A percentile compares a stretch with the other conserved stretches of the same genome.
Conservation (phyloP, 1,140 invertebrate species). For the Drosophila guanche region DNA sequence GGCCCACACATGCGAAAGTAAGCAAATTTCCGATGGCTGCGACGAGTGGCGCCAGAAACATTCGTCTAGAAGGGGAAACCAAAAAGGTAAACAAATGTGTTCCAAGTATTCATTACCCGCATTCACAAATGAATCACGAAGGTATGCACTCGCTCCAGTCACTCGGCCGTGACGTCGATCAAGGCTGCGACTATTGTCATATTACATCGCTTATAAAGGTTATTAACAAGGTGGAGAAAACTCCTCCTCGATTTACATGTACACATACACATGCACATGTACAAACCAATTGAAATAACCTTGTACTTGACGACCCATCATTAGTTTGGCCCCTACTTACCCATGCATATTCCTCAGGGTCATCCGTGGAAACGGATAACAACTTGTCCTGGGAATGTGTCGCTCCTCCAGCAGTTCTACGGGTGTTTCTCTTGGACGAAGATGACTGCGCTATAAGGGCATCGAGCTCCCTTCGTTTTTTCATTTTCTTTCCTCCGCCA, state of each 20-base stretch:
- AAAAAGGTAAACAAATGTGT: neutral
- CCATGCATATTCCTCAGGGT: conserved; percentile 83
- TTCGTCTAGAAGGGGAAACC: conserved; percentile 51
- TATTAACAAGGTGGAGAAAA: no score
- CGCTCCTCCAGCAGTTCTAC: conserved; percentile 40
- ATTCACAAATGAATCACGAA: no score
- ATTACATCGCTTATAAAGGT: no score
- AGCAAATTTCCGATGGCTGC: conserved; percentile 64
- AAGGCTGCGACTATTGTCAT: no score
- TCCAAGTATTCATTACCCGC: neutral
- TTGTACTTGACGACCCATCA: conserved; percentile 8
- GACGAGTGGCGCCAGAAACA: conserved; percentile 50
- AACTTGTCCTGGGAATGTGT: conserved; percentile 83
- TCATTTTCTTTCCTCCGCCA: conserved; percentile 84
- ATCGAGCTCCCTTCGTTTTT: conserved; percentile 84
- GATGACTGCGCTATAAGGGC: conserved; percentile 83
- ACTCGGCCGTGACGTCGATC: no score
- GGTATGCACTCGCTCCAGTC: no score
- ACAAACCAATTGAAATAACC: conserved; percentile 9
- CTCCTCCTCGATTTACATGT: neutral
- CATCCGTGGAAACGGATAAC: conserved; percentile 84
- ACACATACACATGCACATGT: conserved; percentile 14
- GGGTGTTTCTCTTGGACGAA: conserved; percentile 60
- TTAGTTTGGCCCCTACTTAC: conserved; percentile 36
- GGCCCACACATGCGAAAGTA: conserved; percentile 70